A percentile compares a stretch with the other conserved stretches of the same genome.
phyloP scores from a whole-genome alignment of 2,113 vertebrate genomes.

The Xenopus tropicalis region DNA sequence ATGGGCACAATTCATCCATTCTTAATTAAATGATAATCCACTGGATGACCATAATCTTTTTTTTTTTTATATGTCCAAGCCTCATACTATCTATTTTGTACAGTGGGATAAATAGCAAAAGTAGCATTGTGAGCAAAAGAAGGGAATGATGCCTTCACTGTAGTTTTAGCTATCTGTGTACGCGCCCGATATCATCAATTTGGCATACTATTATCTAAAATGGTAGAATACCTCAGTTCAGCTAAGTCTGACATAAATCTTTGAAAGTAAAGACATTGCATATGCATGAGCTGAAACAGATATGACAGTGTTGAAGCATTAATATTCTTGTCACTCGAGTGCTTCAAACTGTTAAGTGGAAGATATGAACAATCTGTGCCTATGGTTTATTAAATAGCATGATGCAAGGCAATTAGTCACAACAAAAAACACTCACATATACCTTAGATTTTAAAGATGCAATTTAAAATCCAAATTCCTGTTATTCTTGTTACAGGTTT shows the following conservation, averaged over 20 bases:
- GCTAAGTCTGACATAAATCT: constrained; percentile 99
- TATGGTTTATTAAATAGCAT: constrained; percentile 88
- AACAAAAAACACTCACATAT: constrained; percentile 69
- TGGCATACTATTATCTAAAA: constrained; percentile 99
- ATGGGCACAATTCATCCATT: constrained; percentile 96
- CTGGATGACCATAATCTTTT: constrained; percentile 90
- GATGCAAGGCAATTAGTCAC: constrained; percentile 84
- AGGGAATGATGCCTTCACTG: constrained; percentile 54
- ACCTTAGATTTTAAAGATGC: constrained; percentile 15
- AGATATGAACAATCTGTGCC: constrained; percentile 90
- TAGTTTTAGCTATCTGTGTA: constrained; percentile 68
- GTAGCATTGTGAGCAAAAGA: constrained; percentile 54
- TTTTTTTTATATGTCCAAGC: constrained; percentile 84
- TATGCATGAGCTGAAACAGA: constrained; percentile 99
- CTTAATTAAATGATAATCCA: constrained; percentile 99
- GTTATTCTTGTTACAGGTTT: constrained; percentile 18
- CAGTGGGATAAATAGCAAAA: constrained; percentile 75
- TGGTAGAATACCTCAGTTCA: constrained; percentile 97
- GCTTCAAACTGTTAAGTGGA: constrained; percentile 98
- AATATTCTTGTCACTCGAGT: constrained; percentile 99
- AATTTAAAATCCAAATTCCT: constrained; percentile 52
- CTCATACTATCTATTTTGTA: constrained; percentile 73
- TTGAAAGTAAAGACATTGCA: constrained; percentile 99
- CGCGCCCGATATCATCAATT: constrained; percentile 96
- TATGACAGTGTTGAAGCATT: constrained; percentile 99